phyloP scores from a whole-genome alignment of 2,888 invertebrate genomes.

The Drosophila borborema region DNA sequence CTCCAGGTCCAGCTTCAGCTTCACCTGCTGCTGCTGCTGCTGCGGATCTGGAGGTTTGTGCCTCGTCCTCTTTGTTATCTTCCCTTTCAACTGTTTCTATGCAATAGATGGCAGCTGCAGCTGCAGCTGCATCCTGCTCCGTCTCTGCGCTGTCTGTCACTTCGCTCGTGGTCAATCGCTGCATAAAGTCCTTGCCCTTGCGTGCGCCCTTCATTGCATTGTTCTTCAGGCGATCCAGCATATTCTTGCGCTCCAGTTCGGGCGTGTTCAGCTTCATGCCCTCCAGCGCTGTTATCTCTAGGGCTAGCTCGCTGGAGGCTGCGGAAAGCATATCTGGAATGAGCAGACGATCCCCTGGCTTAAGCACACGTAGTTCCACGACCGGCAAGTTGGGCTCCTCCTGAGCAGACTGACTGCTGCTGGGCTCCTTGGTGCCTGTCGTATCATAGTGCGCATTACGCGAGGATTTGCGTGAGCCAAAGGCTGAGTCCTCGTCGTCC shows the following conservation, averaged over 20 bases:
- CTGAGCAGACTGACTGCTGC: slow-evolving; percentile 15
- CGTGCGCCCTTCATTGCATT: slow-evolving; percentile 82
- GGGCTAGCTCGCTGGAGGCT: slow-evolving; percentile 62
- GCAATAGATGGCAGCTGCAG: slow-evolving; percentile 28
- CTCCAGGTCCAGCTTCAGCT: slow-evolving; percentile 43
- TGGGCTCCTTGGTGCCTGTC: slow-evolving; percentile 17
- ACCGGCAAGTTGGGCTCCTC: slow-evolving; percentile 54
- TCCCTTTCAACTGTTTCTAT: slow-evolving; percentile 19
- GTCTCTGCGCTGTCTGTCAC: slow-evolving; percentile 39
- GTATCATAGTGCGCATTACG: slow-evolving; percentile 69
- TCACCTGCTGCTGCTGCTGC: background rate
- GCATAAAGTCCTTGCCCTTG: slow-evolving; percentile 87
- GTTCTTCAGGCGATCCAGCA: slow-evolving; percentile 86
- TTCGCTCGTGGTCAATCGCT: slow-evolving; percentile 83
- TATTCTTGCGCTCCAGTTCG: slow-evolving; percentile 87
- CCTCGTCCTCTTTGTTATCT: background rate
- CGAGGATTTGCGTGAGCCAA: slow-evolving; percentile 83
- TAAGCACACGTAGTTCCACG: slow-evolving; percentile 86
- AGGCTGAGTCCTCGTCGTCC: slow-evolving; percentile 83
- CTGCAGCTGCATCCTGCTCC: slow-evolving; percentile 13
- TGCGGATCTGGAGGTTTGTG: slow-evolving; percentile 4
- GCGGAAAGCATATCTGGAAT: slow-evolving; percentile 80
- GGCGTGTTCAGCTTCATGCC: slow-evolving; percentile 88
- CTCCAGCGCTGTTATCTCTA: slow-evolving; percentile 78
- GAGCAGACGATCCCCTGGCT: slow-evolving; percentile 89